Percentiles rank a stretch among this genome's conserved stretches.
Evolutionary conservation across 2,113 vertebrate genomes (phyloP).

Genomic region (Ovis canadensis): DNA sequence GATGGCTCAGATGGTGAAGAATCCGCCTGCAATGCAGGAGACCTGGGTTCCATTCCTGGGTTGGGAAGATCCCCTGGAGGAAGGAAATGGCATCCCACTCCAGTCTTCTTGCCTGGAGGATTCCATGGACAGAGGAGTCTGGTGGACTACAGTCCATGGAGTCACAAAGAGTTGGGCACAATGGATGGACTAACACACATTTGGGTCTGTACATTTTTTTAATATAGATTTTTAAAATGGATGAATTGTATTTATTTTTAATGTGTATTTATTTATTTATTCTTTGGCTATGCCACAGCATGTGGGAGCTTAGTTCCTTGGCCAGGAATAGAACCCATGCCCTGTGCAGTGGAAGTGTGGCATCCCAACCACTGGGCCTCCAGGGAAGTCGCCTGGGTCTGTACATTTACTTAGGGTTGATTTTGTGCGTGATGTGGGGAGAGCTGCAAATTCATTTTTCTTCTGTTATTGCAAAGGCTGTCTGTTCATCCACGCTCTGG

Average conservation of each 20-base stretch:
- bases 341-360: background rate
- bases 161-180: background rate
- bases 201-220: background rate
- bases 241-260: background rate
- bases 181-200: accelerated
- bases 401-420: accelerated
- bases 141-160: accelerated
- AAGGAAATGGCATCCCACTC: background rate
- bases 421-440: accelerated
- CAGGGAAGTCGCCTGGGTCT: background rate
- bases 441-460: accelerated
- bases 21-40: accelerated
- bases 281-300: background rate
- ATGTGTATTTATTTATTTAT: background rate
- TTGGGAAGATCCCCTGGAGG: background rate
- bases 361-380: background rate
- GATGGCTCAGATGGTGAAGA: background rate
- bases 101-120: background rate
- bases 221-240: background rate
- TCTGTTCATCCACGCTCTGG: no score
- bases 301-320: background rate
- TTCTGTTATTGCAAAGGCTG: accelerated
- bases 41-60: background rate
- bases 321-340: background rate
- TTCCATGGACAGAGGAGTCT: background rate